Percentiles rank a stretch among this genome's conserved stretches.
Conservation (phyloP, 2,888 invertebrate genomes). For the Hemithea aestivaria region DNA sequence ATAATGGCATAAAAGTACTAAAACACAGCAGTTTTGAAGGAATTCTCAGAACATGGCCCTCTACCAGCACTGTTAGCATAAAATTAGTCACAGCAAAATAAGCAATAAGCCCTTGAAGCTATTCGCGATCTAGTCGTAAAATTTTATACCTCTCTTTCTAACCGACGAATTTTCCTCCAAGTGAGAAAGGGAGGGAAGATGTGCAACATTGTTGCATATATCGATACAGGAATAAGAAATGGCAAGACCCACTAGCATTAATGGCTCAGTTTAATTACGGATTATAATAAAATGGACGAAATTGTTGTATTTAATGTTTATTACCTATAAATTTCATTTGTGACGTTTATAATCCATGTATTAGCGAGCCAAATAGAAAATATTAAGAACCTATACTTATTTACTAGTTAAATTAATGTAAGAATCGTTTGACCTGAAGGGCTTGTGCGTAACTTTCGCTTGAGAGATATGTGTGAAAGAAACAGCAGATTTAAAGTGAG, state of each 20-base stretch:
- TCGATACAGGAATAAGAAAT: conserved; percentile 60
- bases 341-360: no score
- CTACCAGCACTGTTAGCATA: conserved; percentile 48
- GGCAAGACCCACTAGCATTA: conserved; percentile 41
- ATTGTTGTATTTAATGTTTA: conserved; percentile 10
- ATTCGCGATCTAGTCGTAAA: conserved; percentile 67
- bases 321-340: not conserved
- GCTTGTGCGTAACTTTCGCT: no score
- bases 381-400: no score
- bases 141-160: conserved; percentile 37
- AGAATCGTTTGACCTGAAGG: no score
- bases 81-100: conserved; percentile 73
- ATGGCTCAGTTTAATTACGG: conserved; percentile 24
- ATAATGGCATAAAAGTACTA: conserved; percentile 26
- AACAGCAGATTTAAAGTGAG: no score
- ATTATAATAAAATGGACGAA: conserved; percentile 16
- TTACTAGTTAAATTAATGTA: no score
- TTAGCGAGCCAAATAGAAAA: no score
- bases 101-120: conserved; percentile 63
- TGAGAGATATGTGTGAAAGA: no score
- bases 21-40: conserved; percentile 29
- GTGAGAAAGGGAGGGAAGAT: conserved; percentile 40
- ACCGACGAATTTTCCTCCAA: conserved; percentile 15
- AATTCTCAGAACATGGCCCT: conserved; percentile 43
- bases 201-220: conserved; percentile 59